phyloP scores from a whole-genome alignment of 2,797 vertebrate genomes.

The Erpetoichthys calabaricus region DNA sequence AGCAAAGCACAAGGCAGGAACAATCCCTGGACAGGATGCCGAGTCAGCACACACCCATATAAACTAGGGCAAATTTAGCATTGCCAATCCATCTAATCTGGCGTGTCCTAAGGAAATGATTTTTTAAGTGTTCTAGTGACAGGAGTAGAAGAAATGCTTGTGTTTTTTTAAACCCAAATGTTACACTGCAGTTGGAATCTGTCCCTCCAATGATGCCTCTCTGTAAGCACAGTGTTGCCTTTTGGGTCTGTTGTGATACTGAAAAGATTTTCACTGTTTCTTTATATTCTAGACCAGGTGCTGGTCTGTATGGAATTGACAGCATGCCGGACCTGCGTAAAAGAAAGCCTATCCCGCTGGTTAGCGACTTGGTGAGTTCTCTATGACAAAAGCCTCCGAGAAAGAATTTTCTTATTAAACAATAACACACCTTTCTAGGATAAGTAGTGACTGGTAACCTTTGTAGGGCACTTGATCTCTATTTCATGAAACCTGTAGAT shows the following conservation, averaged over 20 bases:
- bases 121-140: too few species aligned
- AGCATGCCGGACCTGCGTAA: conserved; percentile 96
- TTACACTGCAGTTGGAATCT: conserved; percentile 8
- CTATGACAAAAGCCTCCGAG: not conserved
- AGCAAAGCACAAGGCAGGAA: too few species aligned
- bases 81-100: too few species aligned
- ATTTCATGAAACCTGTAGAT: too few species aligned
- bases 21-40: too few species aligned
- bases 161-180: conserved; percentile 13
- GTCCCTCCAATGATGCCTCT: not conserved
- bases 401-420: not conserved
- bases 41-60: too few species aligned
- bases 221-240: not conserved
- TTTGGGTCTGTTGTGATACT: too few species aligned
- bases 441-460: not conserved
- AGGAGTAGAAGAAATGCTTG: conserved; percentile 16
- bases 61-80: too few species aligned
- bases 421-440: too few species aligned
- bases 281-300: conserved; percentile 53
- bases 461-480: not conserved
- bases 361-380: conserved; percentile 91
- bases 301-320: conserved; percentile 90
- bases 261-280: conserved; percentile 1
- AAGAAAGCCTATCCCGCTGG: conserved; percentile 84
- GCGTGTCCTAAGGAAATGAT: too few species aligned